A percentile compares a stretch with the other conserved stretches of the same genome.
These are phyloP conservation scores for Nomada ruficornis DNA, from an alignment of 2,888 invertebrate species.

Conservation along the genomic window DNA sequence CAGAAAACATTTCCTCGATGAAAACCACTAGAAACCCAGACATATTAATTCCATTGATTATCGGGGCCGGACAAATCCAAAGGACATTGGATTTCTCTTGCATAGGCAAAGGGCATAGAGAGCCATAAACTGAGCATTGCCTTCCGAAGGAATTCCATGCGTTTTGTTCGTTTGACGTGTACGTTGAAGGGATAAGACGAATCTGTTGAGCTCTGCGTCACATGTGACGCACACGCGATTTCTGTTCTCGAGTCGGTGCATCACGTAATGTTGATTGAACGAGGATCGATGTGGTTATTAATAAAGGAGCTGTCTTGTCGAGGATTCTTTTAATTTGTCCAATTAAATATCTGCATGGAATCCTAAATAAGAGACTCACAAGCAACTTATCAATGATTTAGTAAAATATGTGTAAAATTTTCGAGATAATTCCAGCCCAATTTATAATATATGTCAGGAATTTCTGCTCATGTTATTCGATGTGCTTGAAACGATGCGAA, in stretches of 20 bases:
- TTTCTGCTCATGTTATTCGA: no score
- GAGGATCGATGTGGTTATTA: slow-evolving; percentile 41
- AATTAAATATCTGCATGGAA: no score
- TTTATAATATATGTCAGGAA: no score
- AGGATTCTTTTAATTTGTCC: neutral
- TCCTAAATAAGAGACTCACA: no score
- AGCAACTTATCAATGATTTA: no score
- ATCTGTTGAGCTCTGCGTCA: slow-evolving; percentile 39
- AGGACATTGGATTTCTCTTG: neutral
- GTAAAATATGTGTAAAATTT: no score
- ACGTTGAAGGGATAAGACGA: slow-evolving; percentile 28
- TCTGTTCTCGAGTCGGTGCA: neutral
- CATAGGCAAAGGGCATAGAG: slow-evolving; percentile 14
- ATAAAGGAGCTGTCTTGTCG: slow-evolving; percentile 9
- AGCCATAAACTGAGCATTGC: slow-evolving; percentile 5
- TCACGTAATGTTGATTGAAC: slow-evolving; percentile 11
- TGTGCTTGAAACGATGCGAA: no score
- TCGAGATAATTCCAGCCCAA: no score
- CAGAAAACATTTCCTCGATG: no score
- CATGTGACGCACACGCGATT: slow-evolving; percentile 13
- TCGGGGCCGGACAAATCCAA: slow-evolving; percentile 15
- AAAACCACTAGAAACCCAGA: no score
- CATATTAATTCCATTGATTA: no score
- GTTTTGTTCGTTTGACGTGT: slow-evolving; percentile 4
- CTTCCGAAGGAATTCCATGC: slow-evolving; percentile 34